Evolutionary conservation across 2,113 vertebrate species (phyloP).

Genomic region (Lethenteron reissneri): DNA sequence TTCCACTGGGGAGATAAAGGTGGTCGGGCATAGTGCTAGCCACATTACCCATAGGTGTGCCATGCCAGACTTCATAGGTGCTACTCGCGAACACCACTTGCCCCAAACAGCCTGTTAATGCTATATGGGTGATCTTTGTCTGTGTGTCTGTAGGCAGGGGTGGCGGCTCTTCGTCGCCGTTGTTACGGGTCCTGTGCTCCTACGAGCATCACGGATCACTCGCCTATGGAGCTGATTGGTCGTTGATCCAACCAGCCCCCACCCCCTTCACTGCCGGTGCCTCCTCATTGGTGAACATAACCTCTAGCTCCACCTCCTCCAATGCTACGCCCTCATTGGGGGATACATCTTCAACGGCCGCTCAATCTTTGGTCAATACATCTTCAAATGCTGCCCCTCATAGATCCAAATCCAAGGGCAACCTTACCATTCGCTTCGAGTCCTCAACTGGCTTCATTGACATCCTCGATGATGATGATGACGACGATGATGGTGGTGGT

Average conservation of each 20-base stretch:
- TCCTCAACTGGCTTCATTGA: background rate
- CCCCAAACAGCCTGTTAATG: too few species aligned
- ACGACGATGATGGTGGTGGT: background rate
- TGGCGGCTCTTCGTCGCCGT: too few species aligned
- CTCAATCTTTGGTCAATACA: too few species aligned
- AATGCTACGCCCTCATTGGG: background rate
- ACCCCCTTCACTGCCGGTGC: background rate
- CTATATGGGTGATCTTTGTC: too few species aligned
- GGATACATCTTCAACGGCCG: background rate
- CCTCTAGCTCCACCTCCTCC: background rate
- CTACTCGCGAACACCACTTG: too few species aligned
- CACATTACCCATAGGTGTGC: too few species aligned
- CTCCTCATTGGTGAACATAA: background rate
- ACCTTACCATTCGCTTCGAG: background rate
- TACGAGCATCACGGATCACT: background rate
- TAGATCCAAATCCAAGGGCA: background rate
- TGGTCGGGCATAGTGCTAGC: too few species aligned
- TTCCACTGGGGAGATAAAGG: too few species aligned
- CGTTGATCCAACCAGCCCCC: background rate
- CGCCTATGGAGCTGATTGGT: conserved; percentile 3
- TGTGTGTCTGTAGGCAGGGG: too few species aligned
- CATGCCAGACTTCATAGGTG: too few species aligned
- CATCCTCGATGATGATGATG: background rate
- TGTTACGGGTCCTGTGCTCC: background rate
- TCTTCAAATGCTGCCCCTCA: too few species aligned